Evolutionary conservation across 2,797 vertebrate genomes (phyloP).

Genomic region (Falco rusticolus): DNA sequence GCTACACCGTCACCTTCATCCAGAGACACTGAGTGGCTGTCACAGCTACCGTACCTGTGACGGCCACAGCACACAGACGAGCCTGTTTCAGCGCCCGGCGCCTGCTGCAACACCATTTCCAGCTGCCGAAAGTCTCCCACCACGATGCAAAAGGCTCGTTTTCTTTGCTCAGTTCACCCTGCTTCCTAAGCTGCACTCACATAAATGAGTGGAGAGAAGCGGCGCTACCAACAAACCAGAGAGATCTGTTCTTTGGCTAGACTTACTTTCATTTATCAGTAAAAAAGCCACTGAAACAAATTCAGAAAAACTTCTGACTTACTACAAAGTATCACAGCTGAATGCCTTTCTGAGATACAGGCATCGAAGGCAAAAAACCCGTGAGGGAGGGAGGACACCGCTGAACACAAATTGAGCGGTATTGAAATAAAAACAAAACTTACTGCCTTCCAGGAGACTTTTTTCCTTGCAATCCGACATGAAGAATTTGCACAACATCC

Average conservation of each 20-base stretch:
- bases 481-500: background rate
- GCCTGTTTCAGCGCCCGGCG: background rate
- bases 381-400: background rate
- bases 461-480: background rate
- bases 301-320: background rate
- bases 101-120: background rate
- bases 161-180: background rate
- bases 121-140: background rate
- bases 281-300: background rate
- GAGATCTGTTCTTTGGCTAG: background rate
- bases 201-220: background rate
- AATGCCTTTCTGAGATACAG: background rate
- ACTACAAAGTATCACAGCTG: background rate
- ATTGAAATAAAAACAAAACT: background rate
- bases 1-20: background rate
- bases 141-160: background rate
- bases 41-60: background rate
- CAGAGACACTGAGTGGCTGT: background rate
- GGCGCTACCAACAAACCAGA: background rate
- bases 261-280: background rate
- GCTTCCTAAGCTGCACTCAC: background rate
- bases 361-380: background rate
- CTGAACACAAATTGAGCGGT: background rate
- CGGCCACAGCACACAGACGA: rapidly evolving
- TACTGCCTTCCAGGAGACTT: background rate